These are phyloP conservation scores for Lepidocyrtoides sp. DNA, from an alignment of 2,888 invertebrate species.

Conservation along the genomic window DNA sequence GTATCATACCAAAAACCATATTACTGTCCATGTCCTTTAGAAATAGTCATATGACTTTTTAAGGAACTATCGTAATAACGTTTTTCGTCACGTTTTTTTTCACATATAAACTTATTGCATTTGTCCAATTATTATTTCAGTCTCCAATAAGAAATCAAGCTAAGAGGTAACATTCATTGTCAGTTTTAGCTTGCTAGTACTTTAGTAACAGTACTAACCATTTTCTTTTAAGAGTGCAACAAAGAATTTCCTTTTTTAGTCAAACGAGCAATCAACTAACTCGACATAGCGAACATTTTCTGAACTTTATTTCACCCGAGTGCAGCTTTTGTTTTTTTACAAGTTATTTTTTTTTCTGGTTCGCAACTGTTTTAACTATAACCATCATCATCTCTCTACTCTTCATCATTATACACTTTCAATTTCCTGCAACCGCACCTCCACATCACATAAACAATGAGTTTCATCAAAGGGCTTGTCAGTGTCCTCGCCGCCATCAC, in stretches of 20 bases:
- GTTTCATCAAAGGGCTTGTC: slow-evolving; percentile 53
- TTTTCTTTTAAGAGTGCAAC: not conserved
- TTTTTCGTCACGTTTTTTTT: not conserved
- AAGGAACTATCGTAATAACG: too few species aligned
- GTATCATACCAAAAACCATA: too few species aligned
- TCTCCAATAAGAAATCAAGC: not conserved
- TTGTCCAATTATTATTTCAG: not conserved
- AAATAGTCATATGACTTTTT: too few species aligned
- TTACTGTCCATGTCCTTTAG: too few species aligned
- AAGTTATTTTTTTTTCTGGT: not conserved
- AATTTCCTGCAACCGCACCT: not conserved
- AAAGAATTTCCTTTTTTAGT: not conserved
- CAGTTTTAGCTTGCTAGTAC: too few species aligned
- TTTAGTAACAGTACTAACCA: not conserved
- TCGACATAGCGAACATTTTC: not conserved
- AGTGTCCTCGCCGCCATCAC: slow-evolving; percentile 57
- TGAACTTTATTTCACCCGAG: not conserved
- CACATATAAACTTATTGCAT: not conserved
- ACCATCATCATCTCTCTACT: not conserved
- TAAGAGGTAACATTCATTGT: too few species aligned
- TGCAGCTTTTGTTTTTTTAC: not conserved
- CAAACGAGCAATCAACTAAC: not conserved
- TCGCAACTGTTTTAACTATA: too few species aligned
- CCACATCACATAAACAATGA: slow-evolving; percentile 35
- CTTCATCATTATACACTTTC: not conserved